A percentile compares a stretch with the other conserved stretches of the same genome.
Evolutionary conservation across 2,113 vertebrate species (phyloP).

Genomic region (Tragelaphus buxtoni): DNA sequence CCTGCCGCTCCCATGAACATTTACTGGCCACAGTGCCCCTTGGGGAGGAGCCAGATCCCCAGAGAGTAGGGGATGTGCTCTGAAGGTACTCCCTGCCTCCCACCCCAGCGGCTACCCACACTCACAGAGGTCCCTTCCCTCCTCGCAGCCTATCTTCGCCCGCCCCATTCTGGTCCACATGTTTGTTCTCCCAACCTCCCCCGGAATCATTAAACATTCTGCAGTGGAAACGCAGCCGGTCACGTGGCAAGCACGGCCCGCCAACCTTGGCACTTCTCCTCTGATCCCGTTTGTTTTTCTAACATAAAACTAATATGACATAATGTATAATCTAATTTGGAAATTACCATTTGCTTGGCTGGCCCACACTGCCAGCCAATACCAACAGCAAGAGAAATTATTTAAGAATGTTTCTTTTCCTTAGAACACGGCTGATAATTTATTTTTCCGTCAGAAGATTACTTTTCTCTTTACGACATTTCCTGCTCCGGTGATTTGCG

Average conservation of each 20-base stretch:
- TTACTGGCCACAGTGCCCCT: not conserved
- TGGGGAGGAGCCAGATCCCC: not conserved
- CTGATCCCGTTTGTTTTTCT: constrained; percentile 77
- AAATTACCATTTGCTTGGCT: constrained; percentile 76
- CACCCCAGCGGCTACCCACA: not conserved
- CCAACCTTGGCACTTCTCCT: constrained; percentile 71
- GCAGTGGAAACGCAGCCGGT: constrained; percentile 29
- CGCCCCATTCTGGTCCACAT: not conserved
- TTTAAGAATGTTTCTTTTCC: constrained; percentile 76
- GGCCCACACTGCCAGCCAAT: constrained; percentile 73
- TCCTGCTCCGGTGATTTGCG: constrained; percentile 66
- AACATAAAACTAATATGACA: constrained; percentile 78
- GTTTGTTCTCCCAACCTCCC: constrained; percentile 7
- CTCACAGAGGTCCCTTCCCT: not conserved
- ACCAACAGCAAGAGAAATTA: constrained; percentile 75
- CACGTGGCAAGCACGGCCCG: constrained; percentile 26
- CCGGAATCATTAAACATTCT: constrained; percentile 21
- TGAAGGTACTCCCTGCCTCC: not conserved
- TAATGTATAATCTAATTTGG: constrained; percentile 79
- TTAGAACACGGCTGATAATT: constrained; percentile 77
- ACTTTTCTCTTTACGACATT: constrained; percentile 76
- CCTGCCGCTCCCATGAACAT: not conserved
- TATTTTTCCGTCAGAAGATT: constrained; percentile 78
- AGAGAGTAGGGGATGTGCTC: not conserved
- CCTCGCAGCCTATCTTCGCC: not conserved